Percentiles rank a stretch among this genome's conserved stretches.
Conservation (phyloP, 2,113 vertebrate species). For the Cathartes aura region DNA sequence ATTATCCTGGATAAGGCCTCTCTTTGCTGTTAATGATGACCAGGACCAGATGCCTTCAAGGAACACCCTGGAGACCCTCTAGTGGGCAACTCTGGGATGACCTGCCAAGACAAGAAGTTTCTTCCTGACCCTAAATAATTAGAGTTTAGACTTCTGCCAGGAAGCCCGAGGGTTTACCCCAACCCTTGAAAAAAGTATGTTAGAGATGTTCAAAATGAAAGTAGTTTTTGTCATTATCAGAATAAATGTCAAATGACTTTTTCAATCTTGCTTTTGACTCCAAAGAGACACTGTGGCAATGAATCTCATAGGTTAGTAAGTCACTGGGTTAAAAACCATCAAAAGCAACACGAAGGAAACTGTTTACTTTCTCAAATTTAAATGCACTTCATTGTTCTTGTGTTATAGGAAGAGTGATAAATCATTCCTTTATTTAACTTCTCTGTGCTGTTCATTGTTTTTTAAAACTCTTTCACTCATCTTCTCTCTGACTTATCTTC, state of each 20-base stretch:
- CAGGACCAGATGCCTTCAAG: conserved; percentile 40
- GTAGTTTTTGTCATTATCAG: conserved; percentile 27
- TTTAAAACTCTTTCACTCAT: neutral
- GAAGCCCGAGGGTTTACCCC: conserved; percentile 11
- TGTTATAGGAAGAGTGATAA: neutral
- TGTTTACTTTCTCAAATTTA: conserved; percentile 35
- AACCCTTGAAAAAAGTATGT: neutral
- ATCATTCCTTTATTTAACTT: neutral
- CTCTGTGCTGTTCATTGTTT: neutral
- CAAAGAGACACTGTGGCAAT: neutral
- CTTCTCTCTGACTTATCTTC: neutral
- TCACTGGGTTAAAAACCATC: neutral
- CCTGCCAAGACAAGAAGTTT: conserved; percentile 33
- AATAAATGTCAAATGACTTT: conserved; percentile 23
- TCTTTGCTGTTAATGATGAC: conserved; percentile 43
- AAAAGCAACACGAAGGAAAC: neutral
- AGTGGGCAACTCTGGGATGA: conserved; percentile 65
- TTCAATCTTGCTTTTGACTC: conserved; percentile 17
- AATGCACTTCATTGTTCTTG: conserved; percentile 10
- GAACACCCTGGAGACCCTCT: conserved; percentile 65
- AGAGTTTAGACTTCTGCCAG: conserved; percentile 16
- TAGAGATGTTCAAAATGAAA: neutral
- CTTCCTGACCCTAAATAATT: conserved; percentile 47
- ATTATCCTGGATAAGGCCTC: conserved; percentile 39
- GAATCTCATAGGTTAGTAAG: conserved; percentile 15